Base-by-base conservation (phyloP, 2,888 invertebrate genomes). In the Leucozona laternaria region DNA sequence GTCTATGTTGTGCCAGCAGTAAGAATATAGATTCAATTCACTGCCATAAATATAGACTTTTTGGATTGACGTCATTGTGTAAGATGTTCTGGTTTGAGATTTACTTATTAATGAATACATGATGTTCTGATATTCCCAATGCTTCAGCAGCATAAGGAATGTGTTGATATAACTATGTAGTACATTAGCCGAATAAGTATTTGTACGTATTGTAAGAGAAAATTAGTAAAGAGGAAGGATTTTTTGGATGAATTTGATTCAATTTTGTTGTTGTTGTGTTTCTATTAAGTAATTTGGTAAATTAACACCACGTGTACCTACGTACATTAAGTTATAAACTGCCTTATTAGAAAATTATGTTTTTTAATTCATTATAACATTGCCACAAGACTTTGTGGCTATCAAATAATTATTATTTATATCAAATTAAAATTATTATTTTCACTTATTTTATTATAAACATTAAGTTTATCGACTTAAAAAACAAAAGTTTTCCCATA, bases 71-170 rank as follows among this genome's bases (percentile, higher is more conserved):
- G 79, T 66, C 73, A 79, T 64, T 48, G 48, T 37, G 28, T 48
- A 40, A 22, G 53, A 11, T 13, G 22, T 77, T 6, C 1, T 13
- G 13, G 22, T 64, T 20, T 62, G 28, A 40, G 28, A 5, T 78
- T 40, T 53, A 71, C 71, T 53, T 62, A 78, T 31, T 53, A 60
- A 78, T 78, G 53, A 53, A 43, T 60, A 8, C 31, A 53, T 78
- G 58, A 43, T 71, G 43, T 53, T 50, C 15, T 25, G 55, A 62
- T 70, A 20, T 70, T 50, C 48, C 22, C 25, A 48, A 13, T 25
- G 50, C 50, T 50, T 20, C 37, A 31, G 31, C 10, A 57, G n/a
- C n/a, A 31, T 10, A 57, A 31, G 17, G 50, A 53, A 53, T 25
- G 25, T 53, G 7, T 53, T 22, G 50, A 0, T 48, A 5, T 2